Evolutionary conservation across 2,797 vertebrate genomes (phyloP), one percentile per base, ranked within the genome.

Genomic region (Sebastes matsubarae): DNA sequence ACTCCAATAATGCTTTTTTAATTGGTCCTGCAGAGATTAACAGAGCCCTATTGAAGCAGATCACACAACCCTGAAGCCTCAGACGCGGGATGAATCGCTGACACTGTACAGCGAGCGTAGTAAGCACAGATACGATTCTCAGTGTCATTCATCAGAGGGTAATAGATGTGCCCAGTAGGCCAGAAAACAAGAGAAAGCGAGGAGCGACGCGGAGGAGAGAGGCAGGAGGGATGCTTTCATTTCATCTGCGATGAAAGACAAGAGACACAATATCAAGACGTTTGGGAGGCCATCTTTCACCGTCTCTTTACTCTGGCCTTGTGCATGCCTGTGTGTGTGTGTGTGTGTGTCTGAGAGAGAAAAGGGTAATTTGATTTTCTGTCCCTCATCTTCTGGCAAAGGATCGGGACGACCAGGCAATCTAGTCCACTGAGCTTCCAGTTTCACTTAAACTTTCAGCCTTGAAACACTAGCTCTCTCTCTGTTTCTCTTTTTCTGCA

Each of bases 351-450:
- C 11, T 36, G 72, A 64, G 65, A 68, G 55, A 79, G 76, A 79
- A 85, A 87, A 84, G 84, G 77, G 87, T 93, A 92, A 94, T 94
- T 89, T 85, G 84, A 93, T 93, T 93, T 93, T 84, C 77, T 80
- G 63, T 89, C 88, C 84, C 77, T 77, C n/a, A 60, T 88, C 77
- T 88, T 71, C 80, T 81, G 85, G 87, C 87, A 71, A 79, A 70
- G 50, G 72, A 88, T 65, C 36, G 78, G 72, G 82, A 81, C 20
- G n/a, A 83, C 72, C 74, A 80, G 75, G 77, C 91, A 91, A 89
- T 92, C 87, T 78, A 77, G 82, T 89, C 78, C 69, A 83, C 77
- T 89, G 91, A 94, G 93, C 90, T 92, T 95, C 92, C 81, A 85
- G 84, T 85, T 94, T 93, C 79, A 79, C 80, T 85, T 81, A 67